Base-by-base conservation (phyloP, 2,113 vertebrate genomes). In the Heterotis niloticus region DNA sequence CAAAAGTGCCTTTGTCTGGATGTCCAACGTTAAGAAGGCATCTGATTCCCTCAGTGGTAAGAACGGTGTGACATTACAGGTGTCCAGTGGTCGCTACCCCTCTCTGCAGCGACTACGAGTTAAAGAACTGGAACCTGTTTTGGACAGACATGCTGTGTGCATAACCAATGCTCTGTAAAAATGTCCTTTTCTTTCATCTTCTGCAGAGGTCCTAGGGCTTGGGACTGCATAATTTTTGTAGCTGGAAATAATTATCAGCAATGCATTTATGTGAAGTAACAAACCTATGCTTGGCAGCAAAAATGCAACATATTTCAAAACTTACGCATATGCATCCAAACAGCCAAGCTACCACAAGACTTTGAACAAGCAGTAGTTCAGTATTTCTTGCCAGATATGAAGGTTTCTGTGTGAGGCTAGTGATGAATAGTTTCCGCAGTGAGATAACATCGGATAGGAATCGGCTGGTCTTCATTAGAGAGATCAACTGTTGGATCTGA, bases 1-100 rank as follows among this genome's bases (percentile, higher is more conserved):
- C 88, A 91, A 86, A 90, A 78, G 82, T 65, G 13, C 74, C 85
- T 90, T 92, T 93, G 90, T 92, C 82, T 80, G 68, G 76, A 26
- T 81, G 12, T 44, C 4, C 29, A 78, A 73, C 80, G 82, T 80
- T 54, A 64, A 78, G 71, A 71, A 81, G 76, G 84, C 78, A 78
- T 65, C 51, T 77, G 26, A 56, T 81, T 85, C 76, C 57, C 69
- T 84, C 80, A 78, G 64, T 73, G 74, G 85, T 82, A 85, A 83
- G 7, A 83, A 78, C 65, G 84, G 86, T 88, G 87, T 87, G 86
- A 87, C 86, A 87, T 91, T 91, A 88, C 89, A 90, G 86, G 81
- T 68, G 65, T 85, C 83, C 82, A 73, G 76, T 82, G 44, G 79
- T 86, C 87, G 89, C 86, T 84, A 83, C 84, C 81, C 82, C 78